Percentiles rank a stretch among this genome's conserved stretches.
These are phyloP conservation scores for Clostera curtula DNA, from an alignment of 2,888 invertebrate species.

Conservation along the genomic window DNA sequence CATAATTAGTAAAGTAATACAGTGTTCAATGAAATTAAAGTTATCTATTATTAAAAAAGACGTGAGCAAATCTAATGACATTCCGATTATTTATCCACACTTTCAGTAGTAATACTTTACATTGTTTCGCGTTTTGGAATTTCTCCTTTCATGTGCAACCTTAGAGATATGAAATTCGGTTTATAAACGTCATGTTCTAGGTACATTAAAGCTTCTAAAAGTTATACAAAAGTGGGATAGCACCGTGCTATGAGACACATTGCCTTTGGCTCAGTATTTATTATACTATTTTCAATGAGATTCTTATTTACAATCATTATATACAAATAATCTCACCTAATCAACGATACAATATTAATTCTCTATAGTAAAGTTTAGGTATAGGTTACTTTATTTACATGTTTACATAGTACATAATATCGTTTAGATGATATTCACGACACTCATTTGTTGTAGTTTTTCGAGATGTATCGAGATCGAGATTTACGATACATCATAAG, in stretches of 20 bases:
- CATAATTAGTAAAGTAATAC: no score
- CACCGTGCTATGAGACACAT: slow-evolving; percentile 59
- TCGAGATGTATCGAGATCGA: no score
- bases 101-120: no score
- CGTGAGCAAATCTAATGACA: no score
- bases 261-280: slow-evolving; percentile 67
- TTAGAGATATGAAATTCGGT: slow-evolving; percentile 37
- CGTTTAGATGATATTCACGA: slow-evolving; percentile 32
- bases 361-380: slow-evolving; percentile 32
- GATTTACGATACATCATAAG: no score
- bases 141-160: no score
- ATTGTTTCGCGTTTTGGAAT: no score
- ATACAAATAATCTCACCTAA: slow-evolving; percentile 26
- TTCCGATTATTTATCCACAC: no score
- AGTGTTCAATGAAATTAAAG: no score
- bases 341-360: slow-evolving; percentile 15
- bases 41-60: no score
- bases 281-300: slow-evolving; percentile 35
- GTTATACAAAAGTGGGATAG: slow-evolving; percentile 50
- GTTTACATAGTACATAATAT: slow-evolving; percentile 28
- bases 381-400: slow-evolving; percentile 39
- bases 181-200: slow-evolving; percentile 31
- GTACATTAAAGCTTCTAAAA: slow-evolving; percentile 59
- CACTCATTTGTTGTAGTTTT: no score
- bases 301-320: slow-evolving; percentile 47